Conservation (phyloP, 2,113 vertebrate species). For the Oryzias javanicus region DNA sequence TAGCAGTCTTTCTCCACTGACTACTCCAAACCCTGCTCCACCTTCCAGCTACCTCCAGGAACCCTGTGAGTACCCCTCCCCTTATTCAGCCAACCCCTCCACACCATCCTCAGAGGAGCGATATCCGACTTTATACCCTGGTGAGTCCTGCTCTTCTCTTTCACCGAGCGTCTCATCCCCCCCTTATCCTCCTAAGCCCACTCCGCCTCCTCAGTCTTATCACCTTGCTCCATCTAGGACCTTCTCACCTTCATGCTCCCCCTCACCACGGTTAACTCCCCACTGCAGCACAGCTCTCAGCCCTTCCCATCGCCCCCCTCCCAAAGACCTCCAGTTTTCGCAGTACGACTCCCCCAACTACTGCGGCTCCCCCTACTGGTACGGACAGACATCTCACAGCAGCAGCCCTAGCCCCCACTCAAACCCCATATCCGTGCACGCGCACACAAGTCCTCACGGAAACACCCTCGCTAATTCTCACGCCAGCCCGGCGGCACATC, state of each 20-base stretch:
- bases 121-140: slow-evolving; percentile 90
- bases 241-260: slow-evolving; percentile 93
- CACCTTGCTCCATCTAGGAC: slow-evolving; percentile 79
- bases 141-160: slow-evolving; percentile 82
- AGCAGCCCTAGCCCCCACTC: slow-evolving; percentile 70
- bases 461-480: slow-evolving; percentile 49
- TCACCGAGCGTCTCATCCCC: slow-evolving; percentile 87
- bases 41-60: slow-evolving; percentile 88
- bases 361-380: slow-evolving; percentile 95
- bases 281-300: slow-evolving; percentile 89
- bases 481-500: slow-evolving; percentile 41
- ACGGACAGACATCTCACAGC: slow-evolving; percentile 81
- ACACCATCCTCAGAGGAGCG: slow-evolving; percentile 93
- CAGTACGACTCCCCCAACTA: slow-evolving; percentile 97
- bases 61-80: slow-evolving; percentile 92
- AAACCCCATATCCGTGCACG: slow-evolving; percentile 51
- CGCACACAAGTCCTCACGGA: slow-evolving; percentile 65
- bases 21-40: slow-evolving; percentile 85
- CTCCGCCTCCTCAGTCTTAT: slow-evolving; percentile 81
- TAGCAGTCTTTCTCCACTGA: slow-evolving; percentile 92
- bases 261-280: slow-evolving; percentile 85
- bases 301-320: slow-evolving; percentile 71
- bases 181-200: slow-evolving; percentile 81
- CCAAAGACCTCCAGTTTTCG: slow-evolving; percentile 86
- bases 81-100: slow-evolving; percentile 94